Percentiles rank a stretch among this genome's conserved stretches.
Conservation (phyloP, 2,888 invertebrate species). For the Resseliella maxima region DNA sequence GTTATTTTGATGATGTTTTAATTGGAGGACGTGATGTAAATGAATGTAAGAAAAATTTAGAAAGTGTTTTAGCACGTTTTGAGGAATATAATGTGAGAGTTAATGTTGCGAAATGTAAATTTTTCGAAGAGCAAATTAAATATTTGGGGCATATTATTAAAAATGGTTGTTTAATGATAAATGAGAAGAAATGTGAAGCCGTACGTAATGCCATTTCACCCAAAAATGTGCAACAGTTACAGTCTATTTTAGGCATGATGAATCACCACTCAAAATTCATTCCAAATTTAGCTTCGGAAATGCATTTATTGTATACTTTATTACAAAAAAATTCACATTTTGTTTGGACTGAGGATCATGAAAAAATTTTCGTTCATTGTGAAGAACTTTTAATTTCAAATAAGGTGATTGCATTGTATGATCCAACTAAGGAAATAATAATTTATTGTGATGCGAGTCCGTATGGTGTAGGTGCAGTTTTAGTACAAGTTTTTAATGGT, state of each 20-base stretch:
- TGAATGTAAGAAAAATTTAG: conserved; percentile 60
- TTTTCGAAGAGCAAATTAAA: conserved; percentile 61
- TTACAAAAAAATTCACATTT: conserved; percentile 61
- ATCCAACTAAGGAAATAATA: neutral
- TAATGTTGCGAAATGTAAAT: conserved; percentile 62
- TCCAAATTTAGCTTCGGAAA: conserved; percentile 61
- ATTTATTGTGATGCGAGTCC: neutral
- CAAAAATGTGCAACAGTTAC: conserved; percentile 61
- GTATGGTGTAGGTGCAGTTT: neutral
- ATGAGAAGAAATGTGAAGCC: conserved; percentile 62
- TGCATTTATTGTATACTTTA: conserved; percentile 60
- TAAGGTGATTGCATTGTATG: conserved; percentile 59
- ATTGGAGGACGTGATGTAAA: conserved; percentile 60
- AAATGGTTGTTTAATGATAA: conserved; percentile 62
- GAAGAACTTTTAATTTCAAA: conserved; percentile 61
- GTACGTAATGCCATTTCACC: conserved; percentile 61
- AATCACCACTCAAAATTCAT: conserved; percentile 64
- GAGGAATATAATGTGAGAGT: conserved; percentile 61
- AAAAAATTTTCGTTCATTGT: conserved; percentile 60
- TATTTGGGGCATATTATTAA: conserved; percentile 63
- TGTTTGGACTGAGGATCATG: conserved; percentile 60
- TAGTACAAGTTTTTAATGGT: neutral
- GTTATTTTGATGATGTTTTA: conserved; percentile 62
- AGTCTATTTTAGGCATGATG: conserved; percentile 62
- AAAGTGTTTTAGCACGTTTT: conserved; percentile 60